Conservation (phyloP, 2,888 invertebrate genomes). For the Dasypolia templi region DNA sequence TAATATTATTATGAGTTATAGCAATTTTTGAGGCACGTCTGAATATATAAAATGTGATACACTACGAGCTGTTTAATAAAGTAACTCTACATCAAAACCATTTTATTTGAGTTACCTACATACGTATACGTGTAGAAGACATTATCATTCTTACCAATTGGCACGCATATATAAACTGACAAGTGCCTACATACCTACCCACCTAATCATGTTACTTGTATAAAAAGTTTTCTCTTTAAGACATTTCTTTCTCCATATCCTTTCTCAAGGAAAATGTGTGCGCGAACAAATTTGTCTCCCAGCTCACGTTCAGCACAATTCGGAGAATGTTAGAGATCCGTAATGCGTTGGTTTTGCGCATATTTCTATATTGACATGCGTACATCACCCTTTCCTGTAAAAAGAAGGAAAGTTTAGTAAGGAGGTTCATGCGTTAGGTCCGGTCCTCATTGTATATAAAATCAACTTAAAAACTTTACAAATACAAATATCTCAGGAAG, state of each 20-base stretch:
- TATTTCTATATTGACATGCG: constrained; percentile 75
- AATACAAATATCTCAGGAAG: neutral
- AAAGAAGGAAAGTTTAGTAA: constrained; percentile 23
- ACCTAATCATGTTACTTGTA: constrained; percentile 51
- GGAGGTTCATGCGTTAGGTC: neutral
- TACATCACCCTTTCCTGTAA: constrained; percentile 62
- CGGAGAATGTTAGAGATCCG: constrained; percentile 78
- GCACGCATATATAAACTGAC: constrained; percentile 43
- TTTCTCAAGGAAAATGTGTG: constrained; percentile 72
- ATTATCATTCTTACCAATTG: constrained; percentile 33
- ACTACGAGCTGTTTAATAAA: neutral
- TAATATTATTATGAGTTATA: neutral
- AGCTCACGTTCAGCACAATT: constrained; percentile 80
- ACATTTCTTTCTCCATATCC: constrained; percentile 73
- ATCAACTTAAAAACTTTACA: neutral
- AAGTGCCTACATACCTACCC: constrained; percentile 20
- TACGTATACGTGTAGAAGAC: neutral
- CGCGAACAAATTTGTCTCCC: constrained; percentile 79
- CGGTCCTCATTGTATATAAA: neutral
- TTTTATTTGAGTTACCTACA: neutral
- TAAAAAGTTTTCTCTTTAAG: constrained; percentile 73
- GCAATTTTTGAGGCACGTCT: neutral
- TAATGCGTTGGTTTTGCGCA: constrained; percentile 77
- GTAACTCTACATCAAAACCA: too few relatives aligned
- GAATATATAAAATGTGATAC: neutral